Conservation (phyloP, 2,888 invertebrate species). For the Lycaena phlaeas region DNA sequence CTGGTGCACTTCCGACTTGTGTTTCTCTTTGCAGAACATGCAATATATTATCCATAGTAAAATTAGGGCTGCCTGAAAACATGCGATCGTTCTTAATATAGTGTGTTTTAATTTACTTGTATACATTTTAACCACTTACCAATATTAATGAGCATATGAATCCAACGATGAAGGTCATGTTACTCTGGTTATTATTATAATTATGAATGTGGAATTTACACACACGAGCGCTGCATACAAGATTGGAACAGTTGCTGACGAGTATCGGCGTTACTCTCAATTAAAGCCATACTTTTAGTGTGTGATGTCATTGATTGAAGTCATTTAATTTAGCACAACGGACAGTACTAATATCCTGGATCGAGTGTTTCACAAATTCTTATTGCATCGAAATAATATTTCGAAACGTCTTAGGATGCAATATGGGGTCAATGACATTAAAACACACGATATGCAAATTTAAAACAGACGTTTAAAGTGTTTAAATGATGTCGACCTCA, state of each 20-base stretch:
- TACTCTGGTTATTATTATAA: conserved; percentile 23
- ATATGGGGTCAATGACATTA: too few relatives aligned
- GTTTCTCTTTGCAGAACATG: conserved; percentile 55
- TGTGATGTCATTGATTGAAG: conserved; percentile 58
- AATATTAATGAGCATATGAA: conserved; percentile 50
- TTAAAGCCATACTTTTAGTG: conserved; percentile 47
- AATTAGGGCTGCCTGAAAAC: conserved; percentile 44
- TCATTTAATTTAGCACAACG: conserved; percentile 36
- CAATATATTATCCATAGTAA: conserved; percentile 55
- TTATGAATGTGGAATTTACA: conserved; percentile 21
- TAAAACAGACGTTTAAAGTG: too few relatives aligned
- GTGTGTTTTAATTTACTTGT: not conserved
- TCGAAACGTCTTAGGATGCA: too few relatives aligned
- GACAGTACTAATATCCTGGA: too few relatives aligned
- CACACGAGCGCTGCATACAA: conserved; percentile 45
- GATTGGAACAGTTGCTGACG: conserved; percentile 40
- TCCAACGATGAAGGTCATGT: conserved; percentile 50
- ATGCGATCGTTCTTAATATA: not conserved
- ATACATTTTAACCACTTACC: conserved; percentile 34
- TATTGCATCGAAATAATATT: too few relatives aligned
- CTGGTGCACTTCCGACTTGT: conserved; percentile 45
- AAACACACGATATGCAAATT: too few relatives aligned
- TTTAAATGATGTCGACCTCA: too few relatives aligned
- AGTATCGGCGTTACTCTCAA: conserved; percentile 41
- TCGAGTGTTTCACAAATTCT: too few relatives aligned